Percentiles rank a stretch among this genome's conserved stretches.
Conservation (phyloP, 2,888 invertebrate genomes). For the Ichneumoninae sp. region DNA sequence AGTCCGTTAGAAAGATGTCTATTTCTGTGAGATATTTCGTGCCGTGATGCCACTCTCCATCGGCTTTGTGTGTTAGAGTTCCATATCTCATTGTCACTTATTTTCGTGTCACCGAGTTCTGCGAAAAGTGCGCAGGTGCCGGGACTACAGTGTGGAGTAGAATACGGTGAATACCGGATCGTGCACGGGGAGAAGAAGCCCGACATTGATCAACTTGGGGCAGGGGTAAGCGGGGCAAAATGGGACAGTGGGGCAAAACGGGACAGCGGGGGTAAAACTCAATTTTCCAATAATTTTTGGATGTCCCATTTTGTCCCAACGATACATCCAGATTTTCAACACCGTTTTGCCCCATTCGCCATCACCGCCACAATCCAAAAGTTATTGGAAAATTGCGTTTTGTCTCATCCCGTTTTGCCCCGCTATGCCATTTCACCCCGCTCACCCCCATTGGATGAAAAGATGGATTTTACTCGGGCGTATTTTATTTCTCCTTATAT, state of each 20-base stretch:
- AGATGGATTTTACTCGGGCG: not conserved
- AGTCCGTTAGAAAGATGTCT: not conserved
- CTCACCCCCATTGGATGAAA: not conserved
- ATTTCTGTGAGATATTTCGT: not conserved
- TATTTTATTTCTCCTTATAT: not conserved
- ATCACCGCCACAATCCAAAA: too few species aligned
- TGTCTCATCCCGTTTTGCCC: too few species aligned
- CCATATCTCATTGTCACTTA: slow-evolving; percentile 22
- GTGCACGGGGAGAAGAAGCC: not conserved
- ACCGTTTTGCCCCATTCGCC: too few species aligned
- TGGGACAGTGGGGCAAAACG: too few species aligned
- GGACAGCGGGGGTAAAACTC: too few species aligned
- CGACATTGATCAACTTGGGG: slow-evolving; percentile 12
- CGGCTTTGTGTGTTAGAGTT: not conserved
- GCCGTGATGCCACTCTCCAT: not conserved
- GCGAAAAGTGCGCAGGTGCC: slow-evolving; percentile 5
- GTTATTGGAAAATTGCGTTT: too few species aligned
- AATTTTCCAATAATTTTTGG: too few species aligned
- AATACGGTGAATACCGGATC: not conserved
- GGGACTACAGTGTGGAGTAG: not conserved
- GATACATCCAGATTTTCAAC: too few species aligned
- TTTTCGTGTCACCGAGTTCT: slow-evolving; percentile 27
- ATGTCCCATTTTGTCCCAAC: too few species aligned
- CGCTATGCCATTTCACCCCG: too few species aligned
- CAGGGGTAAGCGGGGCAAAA: too few species aligned